These are phyloP conservation scores for Brassicogethes aeneus DNA, from an alignment of 2,888 invertebrate genomes.

Conservation along the genomic window DNA sequence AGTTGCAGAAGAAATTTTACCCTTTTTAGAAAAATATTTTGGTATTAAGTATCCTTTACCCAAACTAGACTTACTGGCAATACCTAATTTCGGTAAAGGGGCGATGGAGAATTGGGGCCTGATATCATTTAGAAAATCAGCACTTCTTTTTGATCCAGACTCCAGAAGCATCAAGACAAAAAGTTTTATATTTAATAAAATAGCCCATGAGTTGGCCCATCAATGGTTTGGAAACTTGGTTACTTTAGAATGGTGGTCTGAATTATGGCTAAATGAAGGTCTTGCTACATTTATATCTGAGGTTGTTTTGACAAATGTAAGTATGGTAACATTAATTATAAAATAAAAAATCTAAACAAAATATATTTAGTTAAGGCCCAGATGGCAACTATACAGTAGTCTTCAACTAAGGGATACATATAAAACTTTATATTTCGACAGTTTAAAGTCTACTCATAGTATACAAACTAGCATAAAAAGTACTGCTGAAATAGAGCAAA, in stretches of 20 bases:
- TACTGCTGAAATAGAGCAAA: constrained; percentile 49
- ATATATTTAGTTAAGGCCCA: constrained; percentile 44
- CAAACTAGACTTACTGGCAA: constrained; percentile 50
- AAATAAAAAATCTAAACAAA: background rate
- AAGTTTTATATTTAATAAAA: constrained; percentile 40
- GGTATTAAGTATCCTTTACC: constrained; percentile 44
- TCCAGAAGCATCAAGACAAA: constrained; percentile 38
- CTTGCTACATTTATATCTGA: constrained; percentile 58
- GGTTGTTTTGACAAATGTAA: constrained; percentile 46
- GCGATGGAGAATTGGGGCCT: constrained; percentile 53
- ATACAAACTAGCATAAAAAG: constrained; percentile 46
- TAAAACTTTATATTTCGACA: constrained; percentile 46
- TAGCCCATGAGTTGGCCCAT: constrained; percentile 64
- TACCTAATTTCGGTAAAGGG: constrained; percentile 48
- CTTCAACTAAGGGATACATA: constrained; percentile 47
- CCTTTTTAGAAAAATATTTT: constrained; percentile 46
- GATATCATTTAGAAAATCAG: constrained; percentile 54
- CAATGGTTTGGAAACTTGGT: constrained; percentile 70
- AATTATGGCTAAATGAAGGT: constrained; percentile 64
- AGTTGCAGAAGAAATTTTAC: constrained; percentile 43
- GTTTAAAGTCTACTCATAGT: constrained; percentile 47
- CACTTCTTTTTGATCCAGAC: constrained; percentile 47
- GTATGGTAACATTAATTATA: constrained; percentile 17
- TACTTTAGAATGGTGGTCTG: constrained; percentile 62
- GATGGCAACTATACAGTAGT: constrained; percentile 48